These are phyloP conservation scores for Formicarius rufipectus DNA, from an alignment of 2,113 vertebrate species.

Conservation along the genomic window DNA sequence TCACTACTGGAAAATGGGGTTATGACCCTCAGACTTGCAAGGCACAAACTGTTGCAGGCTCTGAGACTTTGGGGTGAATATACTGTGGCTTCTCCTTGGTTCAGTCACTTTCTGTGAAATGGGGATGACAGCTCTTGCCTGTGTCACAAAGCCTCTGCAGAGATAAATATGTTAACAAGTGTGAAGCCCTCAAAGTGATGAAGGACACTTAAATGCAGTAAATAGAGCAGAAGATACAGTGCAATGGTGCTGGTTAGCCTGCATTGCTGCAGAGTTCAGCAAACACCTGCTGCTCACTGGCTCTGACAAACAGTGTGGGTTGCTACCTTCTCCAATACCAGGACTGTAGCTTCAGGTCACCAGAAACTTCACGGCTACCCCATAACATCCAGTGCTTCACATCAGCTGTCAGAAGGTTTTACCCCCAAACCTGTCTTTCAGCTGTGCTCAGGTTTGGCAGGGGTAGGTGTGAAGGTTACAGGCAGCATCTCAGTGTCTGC, in stretches of 20 bases:
- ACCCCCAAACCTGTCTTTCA: background rate
- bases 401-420: background rate
- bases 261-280: accelerated
- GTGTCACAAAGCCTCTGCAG: background rate
- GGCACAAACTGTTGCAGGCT: background rate
- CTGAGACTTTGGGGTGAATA: background rate
- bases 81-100: background rate
- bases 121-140: background rate
- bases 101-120: background rate
- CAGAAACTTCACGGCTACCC: background rate
- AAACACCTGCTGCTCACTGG: background rate
- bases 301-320: background rate
- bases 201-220: background rate
- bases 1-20: background rate
- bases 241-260: background rate
- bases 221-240: background rate
- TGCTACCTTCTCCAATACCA: background rate
- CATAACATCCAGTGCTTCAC: background rate
- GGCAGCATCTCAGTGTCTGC: background rate
- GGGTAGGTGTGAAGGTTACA: background rate
- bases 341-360: background rate
- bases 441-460: background rate
- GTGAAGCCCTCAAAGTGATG: background rate
- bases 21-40: background rate
- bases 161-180: background rate